These are phyloP conservation scores for Nannobrachium achirus DNA, from an alignment of 2,113 vertebrate species.

Conservation along the genomic window DNA sequence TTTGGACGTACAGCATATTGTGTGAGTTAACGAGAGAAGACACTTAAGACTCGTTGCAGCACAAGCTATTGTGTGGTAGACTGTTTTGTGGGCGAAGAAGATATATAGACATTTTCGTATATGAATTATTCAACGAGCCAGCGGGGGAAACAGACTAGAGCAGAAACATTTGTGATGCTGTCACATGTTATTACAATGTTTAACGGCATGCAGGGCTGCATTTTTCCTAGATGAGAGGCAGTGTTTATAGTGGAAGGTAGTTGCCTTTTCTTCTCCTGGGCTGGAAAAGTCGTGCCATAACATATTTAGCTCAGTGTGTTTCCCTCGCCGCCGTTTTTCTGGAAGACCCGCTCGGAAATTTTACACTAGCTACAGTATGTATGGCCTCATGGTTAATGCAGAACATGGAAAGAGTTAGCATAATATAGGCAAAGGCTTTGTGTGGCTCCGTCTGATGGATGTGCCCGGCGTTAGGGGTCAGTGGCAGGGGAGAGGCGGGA, in stretches of 20 bases:
- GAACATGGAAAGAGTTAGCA: conserved; percentile 51
- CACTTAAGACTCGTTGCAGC: background rate
- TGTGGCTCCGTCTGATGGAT: conserved; percentile 42
- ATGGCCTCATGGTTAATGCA: conserved; percentile 47
- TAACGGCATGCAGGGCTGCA: conserved; percentile 45
- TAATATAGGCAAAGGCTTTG: conserved; percentile 48
- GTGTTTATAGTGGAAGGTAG: conserved; percentile 66
- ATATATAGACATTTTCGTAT: conserved; percentile 2
- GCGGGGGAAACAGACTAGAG: conserved; percentile 33
- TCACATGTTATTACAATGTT: conserved; percentile 63
- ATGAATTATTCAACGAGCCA: conserved; percentile 27
- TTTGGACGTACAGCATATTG: conserved; percentile 18
- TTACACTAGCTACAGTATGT: conserved; percentile 56
- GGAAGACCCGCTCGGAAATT: conserved; percentile 51
- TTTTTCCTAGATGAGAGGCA: conserved; percentile 64
- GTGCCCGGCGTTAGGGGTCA: conserved; percentile 45
- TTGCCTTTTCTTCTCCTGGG: conserved; percentile 51
- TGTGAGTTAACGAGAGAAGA: background rate
- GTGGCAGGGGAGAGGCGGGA: conserved; percentile 30
- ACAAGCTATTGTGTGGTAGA: background rate
- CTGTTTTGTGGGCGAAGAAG: background rate
- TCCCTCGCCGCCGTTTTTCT: conserved; percentile 46
- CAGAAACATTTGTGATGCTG: conserved; percentile 41
- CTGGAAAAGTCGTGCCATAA: conserved; percentile 54
- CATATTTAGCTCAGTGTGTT: conserved; percentile 46